Evolutionary conservation across 2,113 vertebrate genomes (phyloP).

Genomic region (Clinocottus analis): DNA sequence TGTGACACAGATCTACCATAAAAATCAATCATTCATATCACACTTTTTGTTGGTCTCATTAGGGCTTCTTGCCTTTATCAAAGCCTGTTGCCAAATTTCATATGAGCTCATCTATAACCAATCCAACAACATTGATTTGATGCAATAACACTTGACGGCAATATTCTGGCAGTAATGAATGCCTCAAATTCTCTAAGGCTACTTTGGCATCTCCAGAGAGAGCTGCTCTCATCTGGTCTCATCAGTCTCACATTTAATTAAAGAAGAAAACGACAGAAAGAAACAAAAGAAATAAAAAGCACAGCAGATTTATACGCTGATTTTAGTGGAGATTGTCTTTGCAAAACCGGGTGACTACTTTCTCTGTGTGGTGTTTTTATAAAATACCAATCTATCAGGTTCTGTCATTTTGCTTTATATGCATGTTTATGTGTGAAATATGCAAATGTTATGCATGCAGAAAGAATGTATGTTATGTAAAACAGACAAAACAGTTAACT

Average conservation of each 20-base stretch:
- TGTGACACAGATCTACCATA: slow-evolving; percentile 16
- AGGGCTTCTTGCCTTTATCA: slow-evolving; percentile 33
- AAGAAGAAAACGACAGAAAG: slow-evolving; percentile 27
- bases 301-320: not conserved
- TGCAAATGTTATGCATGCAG: not conserved
- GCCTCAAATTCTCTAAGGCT: slow-evolving; percentile 14
- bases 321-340: not conserved
- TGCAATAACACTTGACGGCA: slow-evolving; percentile 31
- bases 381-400: not conserved
- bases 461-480: not conserved
- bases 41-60: not conserved
- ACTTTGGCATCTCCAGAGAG: slow-evolving; percentile 38
- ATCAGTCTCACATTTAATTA: slow-evolving; percentile 44
- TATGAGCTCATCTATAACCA: slow-evolving; percentile 37
- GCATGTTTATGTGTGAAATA: not conserved
- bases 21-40: slow-evolving; percentile 13
- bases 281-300: not conserved
- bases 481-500: not conserved
- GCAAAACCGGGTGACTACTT: not conserved
- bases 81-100: slow-evolving; percentile 36
- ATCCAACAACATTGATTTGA: slow-evolving; percentile 35
- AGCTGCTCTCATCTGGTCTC: slow-evolving; percentile 43
- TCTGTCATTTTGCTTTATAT: not conserved
- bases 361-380: not conserved
- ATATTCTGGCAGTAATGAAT: slow-evolving; percentile 45